These are phyloP conservation scores for Ips nitidus DNA, from an alignment of 1,140 invertebrate genomes.

Conservation along the genomic window DNA sequence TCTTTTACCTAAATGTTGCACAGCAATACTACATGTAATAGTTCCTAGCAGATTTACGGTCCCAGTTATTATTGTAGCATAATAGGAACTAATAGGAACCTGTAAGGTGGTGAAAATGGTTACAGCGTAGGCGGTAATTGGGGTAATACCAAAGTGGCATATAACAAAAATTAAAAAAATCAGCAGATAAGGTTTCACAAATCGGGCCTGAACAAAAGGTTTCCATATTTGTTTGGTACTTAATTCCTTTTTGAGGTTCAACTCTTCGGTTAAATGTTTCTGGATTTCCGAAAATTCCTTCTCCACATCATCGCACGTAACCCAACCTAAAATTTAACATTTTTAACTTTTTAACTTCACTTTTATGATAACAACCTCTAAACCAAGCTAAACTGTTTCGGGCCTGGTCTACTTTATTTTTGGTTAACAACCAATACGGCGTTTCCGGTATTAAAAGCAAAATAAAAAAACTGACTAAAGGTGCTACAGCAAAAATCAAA, in stretches of 20 bases:
- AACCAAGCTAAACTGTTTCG: slow-evolving; percentile 62
- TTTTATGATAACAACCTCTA: slow-evolving; percentile 54
- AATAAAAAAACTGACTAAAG: slow-evolving; percentile 62
- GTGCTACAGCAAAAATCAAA: slow-evolving; percentile 65
- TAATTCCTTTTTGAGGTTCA: too few relatives aligned
- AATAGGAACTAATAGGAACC: slow-evolving; percentile 71
- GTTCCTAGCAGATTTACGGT: slow-evolving; percentile 67
- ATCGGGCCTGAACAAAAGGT: slow-evolving; percentile 53
- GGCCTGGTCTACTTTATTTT: slow-evolving; percentile 61
- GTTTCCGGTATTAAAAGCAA: slow-evolving; percentile 73
- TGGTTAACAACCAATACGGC: slow-evolving; percentile 70
- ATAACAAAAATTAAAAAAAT: slow-evolving; percentile 67
- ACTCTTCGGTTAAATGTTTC: too few relatives aligned
- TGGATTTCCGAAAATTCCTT: slow-evolving; percentile 11
- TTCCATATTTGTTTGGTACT: too few relatives aligned
- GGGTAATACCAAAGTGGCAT: slow-evolving; percentile 65
- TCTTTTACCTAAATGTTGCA: slow-evolving; percentile 72
- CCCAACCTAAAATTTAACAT: slow-evolving; percentile 5
- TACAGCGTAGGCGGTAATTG: slow-evolving; percentile 71
- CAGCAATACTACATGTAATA: slow-evolving; percentile 61
- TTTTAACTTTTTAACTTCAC: neutral
- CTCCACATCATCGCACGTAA: neutral
- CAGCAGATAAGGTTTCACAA: slow-evolving; percentile 65
- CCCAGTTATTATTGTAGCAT: slow-evolving; percentile 69
- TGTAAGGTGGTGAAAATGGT: slow-evolving; percentile 67